These are phyloP conservation scores for Heliconius himera DNA, from an alignment of 1,140 invertebrate genomes.

Conservation along the genomic window DNA sequence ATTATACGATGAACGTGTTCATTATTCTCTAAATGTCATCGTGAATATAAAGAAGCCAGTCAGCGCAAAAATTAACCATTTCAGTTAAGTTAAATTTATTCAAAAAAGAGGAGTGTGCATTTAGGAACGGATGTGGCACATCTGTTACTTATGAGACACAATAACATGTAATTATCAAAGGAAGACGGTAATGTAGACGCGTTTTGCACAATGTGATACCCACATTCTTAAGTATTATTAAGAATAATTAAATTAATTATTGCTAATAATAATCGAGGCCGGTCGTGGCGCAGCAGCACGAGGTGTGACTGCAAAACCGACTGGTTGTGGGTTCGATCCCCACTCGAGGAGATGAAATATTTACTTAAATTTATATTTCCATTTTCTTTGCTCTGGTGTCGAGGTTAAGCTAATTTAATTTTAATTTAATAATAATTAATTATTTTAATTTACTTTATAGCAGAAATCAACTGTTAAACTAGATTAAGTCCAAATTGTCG, in stretches of 20 bases:
- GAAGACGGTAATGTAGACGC: slow-evolving; percentile 45
- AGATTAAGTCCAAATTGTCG: neutral
- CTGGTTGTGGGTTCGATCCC: too few relatives aligned
- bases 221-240: slow-evolving; percentile 42
- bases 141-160: slow-evolving; percentile 73
- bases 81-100: slow-evolving; percentile 47
- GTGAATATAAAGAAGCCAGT: slow-evolving; percentile 32
- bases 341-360: too few relatives aligned
- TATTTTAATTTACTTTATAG: neutral
- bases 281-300: too few relatives aligned
- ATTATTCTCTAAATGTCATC: slow-evolving; percentile 14
- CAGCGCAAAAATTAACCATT: slow-evolving; percentile 39
- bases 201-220: slow-evolving; percentile 73
- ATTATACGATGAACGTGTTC: slow-evolving; percentile 13
- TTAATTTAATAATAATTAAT: too few relatives aligned
- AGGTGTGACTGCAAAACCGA: too few relatives aligned
- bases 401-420: too few relatives aligned
- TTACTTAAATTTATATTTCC: too few relatives aligned
- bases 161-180: slow-evolving; percentile 74
- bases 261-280: too few relatives aligned
- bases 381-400: too few relatives aligned
- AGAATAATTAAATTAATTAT: too few relatives aligned
- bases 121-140: slow-evolving; percentile 74
- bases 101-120: slow-evolving; percentile 47
- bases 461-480: neutral